Percentiles rank a stretch among this genome's conserved stretches.
Evolutionary conservation across 2,888 invertebrate genomes (phyloP).

Genomic region (Rhabditoides inermis): DNA sequence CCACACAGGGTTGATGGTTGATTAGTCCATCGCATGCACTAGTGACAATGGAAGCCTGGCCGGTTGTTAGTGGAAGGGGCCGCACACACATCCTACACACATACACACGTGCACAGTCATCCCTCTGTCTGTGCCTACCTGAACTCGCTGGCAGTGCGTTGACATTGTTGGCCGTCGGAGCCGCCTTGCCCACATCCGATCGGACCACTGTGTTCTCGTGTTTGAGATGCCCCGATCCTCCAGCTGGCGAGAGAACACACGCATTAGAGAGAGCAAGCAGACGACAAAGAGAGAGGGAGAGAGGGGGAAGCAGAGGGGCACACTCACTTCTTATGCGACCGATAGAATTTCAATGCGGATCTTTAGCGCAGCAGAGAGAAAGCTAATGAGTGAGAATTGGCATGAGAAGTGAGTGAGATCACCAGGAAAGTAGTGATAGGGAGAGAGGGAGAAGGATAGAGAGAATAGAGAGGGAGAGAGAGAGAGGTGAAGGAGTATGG

Average conservation of each 20-base stretch:
- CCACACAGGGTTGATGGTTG: too few species aligned
- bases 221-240: slow-evolving; percentile 48
- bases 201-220: slow-evolving; percentile 53
- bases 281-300: slow-evolving; percentile 9
- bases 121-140: background rate
- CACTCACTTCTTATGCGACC: too few species aligned
- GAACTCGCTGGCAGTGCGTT: slow-evolving; percentile 1
- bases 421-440: slow-evolving; percentile 12
- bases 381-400: slow-evolving; percentile 1
- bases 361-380: slow-evolving; percentile 3
- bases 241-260: too few species aligned
- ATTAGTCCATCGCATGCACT: too few species aligned
- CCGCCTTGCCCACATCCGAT: slow-evolving; percentile 31
- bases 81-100: background rate
- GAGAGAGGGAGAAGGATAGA: background rate
- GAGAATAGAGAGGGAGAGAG: slow-evolving; percentile 3
- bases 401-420: slow-evolving; percentile 6
- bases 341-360: too few species aligned
- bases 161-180: slow-evolving; percentile 5
- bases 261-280: background rate
- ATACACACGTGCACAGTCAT: background rate
- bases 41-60: too few species aligned
- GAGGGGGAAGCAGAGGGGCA: slow-evolving; percentile 2
- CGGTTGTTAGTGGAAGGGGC: too few species aligned
- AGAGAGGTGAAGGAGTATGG: background rate